Evolutionary conservation across 1,140 invertebrate genomes (phyloP), one percentile per base, ranked within the genome.

Genomic region (Atta cephalotes): DNA sequence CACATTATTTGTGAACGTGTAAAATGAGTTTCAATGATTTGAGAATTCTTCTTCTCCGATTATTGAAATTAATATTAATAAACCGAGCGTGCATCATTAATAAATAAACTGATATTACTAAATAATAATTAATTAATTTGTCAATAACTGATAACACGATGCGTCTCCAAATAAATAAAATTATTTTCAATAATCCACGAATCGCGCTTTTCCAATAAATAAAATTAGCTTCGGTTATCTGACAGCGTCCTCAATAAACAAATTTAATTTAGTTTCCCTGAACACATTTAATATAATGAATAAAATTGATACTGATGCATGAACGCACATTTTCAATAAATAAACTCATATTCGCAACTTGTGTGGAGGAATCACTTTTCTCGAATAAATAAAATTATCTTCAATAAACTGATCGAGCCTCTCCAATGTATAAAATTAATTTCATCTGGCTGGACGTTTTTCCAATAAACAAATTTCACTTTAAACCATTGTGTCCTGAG

Each of bases 311-410:
- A 76, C 70, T 74, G 58, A 76, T 31, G 39, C 39, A 74, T 31
- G 28, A 84, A 76, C 39, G 45, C 58, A 7, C 39, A 74, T 84
- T 74, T 84, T 84, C 80, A 84, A 76, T 84, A 84, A 84, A 84
- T 84, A 84, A 84, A 76, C 72, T 76, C 80, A 45, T 81, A 81
- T 74, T 84, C 56, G 39, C 49, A 76, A 74, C 39, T 49, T 74
- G 80, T 74, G 68, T 74, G 68, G 35, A 28, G 56, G 45, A 62
- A 51, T 58, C 70, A 18, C 39, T 71, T 45, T 84, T 76, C 70
- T 76, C 70, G 70, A 84, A 76, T 84, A 74, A 84, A 84, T 84
- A 82, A 82, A 74, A 82, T 82, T 82, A 82, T 72, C 80, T 82
- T 82, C 68, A 82, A 74, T 82, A 84, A 81, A 84, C 70, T 76